phyloP scores from a whole-genome alignment of 2,113 vertebrate species.

The Heterocephalus glaber region DNA sequence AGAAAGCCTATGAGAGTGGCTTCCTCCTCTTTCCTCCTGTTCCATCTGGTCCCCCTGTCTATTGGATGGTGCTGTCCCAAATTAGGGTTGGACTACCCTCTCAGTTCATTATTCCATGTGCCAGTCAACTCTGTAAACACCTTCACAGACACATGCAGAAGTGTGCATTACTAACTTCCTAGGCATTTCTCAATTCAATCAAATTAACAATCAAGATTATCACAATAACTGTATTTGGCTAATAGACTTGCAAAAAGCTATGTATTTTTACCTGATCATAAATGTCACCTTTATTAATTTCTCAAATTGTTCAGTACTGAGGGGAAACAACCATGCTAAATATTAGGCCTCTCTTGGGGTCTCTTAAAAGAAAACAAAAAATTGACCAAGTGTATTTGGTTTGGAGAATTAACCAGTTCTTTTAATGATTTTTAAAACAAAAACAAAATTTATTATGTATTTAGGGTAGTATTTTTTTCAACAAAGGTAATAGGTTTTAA shows the following conservation, averaged over 20 bases:
- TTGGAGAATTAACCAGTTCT: background rate
- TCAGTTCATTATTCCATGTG: background rate
- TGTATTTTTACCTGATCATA: background rate
- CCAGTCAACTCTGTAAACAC: background rate
- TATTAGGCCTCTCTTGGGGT: background rate
- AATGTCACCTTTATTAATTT: background rate
- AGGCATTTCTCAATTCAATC: background rate
- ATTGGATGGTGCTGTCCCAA: background rate
- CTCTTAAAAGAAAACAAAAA: background rate
- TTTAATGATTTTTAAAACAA: background rate
- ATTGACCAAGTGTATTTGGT: background rate
- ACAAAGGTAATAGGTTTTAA: background rate
- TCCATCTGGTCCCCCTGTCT: background rate
- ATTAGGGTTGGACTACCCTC: background rate
- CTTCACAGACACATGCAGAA: background rate
- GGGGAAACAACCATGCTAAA: background rate
- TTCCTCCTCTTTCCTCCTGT: background rate
- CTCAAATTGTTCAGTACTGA: background rate
- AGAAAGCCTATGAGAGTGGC: background rate
- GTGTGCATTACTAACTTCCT: background rate
- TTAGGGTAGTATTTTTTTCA: background rate
- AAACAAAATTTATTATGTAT: background rate
- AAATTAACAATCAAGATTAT: background rate
- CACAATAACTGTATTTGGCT: background rate
- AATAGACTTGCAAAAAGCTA: background rate